phyloP scores from a whole-genome alignment of 2,113 vertebrate species.

The Dipodomys stephensi region DNA sequence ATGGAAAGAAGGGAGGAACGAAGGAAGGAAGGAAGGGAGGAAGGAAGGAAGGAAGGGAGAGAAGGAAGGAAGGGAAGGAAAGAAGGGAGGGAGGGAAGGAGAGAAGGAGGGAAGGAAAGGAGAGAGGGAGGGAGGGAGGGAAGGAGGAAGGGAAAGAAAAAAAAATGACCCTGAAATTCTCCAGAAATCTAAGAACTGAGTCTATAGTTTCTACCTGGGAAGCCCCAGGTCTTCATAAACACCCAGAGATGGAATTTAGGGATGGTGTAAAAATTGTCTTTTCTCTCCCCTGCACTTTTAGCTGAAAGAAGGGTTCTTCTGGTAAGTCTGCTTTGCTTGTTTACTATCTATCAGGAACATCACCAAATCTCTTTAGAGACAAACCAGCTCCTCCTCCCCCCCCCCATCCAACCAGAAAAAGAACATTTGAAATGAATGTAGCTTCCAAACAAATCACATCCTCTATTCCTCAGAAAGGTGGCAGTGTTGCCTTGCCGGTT shows the following conservation, averaged over 20 bases:
- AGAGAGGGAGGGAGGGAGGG: too few species aligned
- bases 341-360: constrained; percentile 71
- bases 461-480: constrained; percentile 92
- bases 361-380: constrained; percentile 80
- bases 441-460: constrained; percentile 57
- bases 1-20: not conserved
- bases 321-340: constrained; percentile 76
- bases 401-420: constrained; percentile 55
- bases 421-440: constrained; percentile 78
- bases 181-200: not conserved
- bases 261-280: not conserved
- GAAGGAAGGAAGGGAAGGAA: too few species aligned
- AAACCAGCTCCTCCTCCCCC: constrained; percentile 60
- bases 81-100: too few species aligned
- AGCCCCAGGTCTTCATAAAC: constrained; percentile 33
- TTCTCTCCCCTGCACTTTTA: constrained; percentile 63
- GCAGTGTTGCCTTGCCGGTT: constrained; percentile 93
- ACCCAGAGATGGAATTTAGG: constrained; percentile 53
- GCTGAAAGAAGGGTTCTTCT: constrained; percentile 73
- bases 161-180: not conserved
- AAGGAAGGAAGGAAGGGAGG: too few species aligned
- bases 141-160: too few species aligned
- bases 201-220: not conserved
- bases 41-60: too few species aligned
- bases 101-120: too few species aligned